Evolutionary conservation across 2,888 invertebrate genomes (phyloP), one percentile per base, ranked within the genome.

Genomic region (Pammene aurita): DNA sequence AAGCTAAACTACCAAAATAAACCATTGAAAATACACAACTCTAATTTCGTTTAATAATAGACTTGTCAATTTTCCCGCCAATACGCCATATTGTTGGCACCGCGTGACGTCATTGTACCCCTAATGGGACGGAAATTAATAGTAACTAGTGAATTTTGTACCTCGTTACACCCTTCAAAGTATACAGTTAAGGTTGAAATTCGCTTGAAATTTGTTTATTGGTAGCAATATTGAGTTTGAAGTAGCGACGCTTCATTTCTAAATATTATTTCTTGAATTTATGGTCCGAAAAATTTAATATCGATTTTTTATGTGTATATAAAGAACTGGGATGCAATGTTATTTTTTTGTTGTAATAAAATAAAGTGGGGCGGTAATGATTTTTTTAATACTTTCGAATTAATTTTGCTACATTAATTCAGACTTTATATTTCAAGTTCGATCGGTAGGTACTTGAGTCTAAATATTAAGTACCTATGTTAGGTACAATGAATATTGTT

Each of bases 71-170:
- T 85, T 88, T 88, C 85, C 83, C 85, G 83, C 84, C 85, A 84
- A 82, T 79, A 74, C 81, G 77, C 81, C 82, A 85, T 84, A 87
- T 88, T 90, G 89, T 89, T 86, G 80, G 78, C 80, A 77, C 85
- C 72, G 77, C 83, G 77, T 88, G 88, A 87, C 84, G 86, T 85
- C 83, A 88, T 89, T 90, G 86, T 90, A 77, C 73, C 73, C 69
- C 81, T 85, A 87, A 89, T 88, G 84, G 84, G 86, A 86, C 86
- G 89, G 89, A 90, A 90, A 90, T 90, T 86, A 86, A 85, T 88
- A 87, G 88, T 88, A 84, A 82, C 81, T 76, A 77, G 77, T 73
- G 76, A 79, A 78, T 82, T 78, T 76, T 71, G 62, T 74, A 68
- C 63, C 71, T 61, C 69, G 68, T 41, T 50, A 46, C 41, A 14